Base-by-base conservation (phyloP, 2,113 vertebrate species). In the Jaculus jaculus region DNA sequence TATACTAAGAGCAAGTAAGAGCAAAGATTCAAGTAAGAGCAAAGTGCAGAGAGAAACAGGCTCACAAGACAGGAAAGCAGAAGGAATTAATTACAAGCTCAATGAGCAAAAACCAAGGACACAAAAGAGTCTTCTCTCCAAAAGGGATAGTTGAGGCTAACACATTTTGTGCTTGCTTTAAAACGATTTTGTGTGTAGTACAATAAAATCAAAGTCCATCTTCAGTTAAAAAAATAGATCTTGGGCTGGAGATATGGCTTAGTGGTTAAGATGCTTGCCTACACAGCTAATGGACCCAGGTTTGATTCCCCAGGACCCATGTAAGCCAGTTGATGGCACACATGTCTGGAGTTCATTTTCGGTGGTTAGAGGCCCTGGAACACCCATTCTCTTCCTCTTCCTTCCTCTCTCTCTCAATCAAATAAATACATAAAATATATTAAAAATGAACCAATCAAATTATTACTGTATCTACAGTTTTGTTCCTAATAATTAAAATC, bases 181-280 rank as follows among this genome's bases (percentile, higher is more conserved):
- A 80, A 95, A 84, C 58, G 92, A 60, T 85, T 91, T 84, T 90
- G 18, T 60, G 84, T 81, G 88, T 90, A n/a, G 42, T 23, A 71
- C 54, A 81, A 86, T 94, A 66, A 89, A 93, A 79, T 85, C 75
- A 86, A 91, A 78, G 37, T 73, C 74, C 6, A 54, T 81, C 87
- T 89, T 94, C 74, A 66, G 30, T 68, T 61, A 82, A 94, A 91
- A 7, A 65, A 42, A 79, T 63, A 84, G 42, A 47, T 47, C 42
- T 47, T 47, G 42, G 42, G 42, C 42, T 47, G 5, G 5, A 47
- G 42, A 47, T 47, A 47, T 47, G 8, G 42, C 42, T 47, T 47
- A 47, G 42, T 47, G 42, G 42, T 47, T 47, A 47, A 47, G 42
- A 47, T 8, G 42, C 42, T 47, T 47, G 8, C 42, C 42, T 47